Conservation (phyloP, 1,140 invertebrate species). For the Spodoptera frugiperda region DNA sequence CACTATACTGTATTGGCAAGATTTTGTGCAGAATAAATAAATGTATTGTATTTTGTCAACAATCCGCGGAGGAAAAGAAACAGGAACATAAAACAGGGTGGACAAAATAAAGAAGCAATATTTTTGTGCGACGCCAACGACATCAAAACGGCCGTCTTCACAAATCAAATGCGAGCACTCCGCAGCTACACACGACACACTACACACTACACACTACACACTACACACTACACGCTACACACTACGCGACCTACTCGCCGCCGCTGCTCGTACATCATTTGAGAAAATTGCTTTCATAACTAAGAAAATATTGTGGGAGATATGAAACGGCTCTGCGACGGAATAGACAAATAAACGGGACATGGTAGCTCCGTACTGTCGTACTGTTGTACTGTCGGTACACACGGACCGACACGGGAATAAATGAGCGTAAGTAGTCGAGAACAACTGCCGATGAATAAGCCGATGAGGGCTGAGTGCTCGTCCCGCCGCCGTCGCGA, state of each 20-base stretch:
- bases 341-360: constrained; percentile 7
- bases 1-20: too few species aligned
- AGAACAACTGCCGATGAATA: too few species aligned
- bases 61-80: not conserved
- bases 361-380: too few species aligned
- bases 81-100: not conserved
- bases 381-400: too few species aligned
- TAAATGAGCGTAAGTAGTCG: too few species aligned
- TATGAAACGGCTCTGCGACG: not conserved
- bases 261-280: constrained; percentile 5
- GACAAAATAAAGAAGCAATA: not conserved
- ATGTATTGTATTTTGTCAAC: too few species aligned
- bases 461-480: too few species aligned
- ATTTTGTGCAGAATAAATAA: too few species aligned
- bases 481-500: too few species aligned
- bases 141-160: not conserved
- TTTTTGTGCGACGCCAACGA: not conserved
- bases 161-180: constrained; percentile 21
- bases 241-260: too few species aligned
- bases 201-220: not conserved
- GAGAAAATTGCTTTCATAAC: constrained; percentile 24
- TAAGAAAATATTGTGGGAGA: constrained; percentile 13
- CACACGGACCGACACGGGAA: not conserved
- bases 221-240: too few species aligned
- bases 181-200: not conserved